Percentiles rank a stretch among this genome's conserved stretches.
These are phyloP conservation scores for Apotomis betuletana DNA, from an alignment of 2,888 invertebrate species.

Conservation along the genomic window DNA sequence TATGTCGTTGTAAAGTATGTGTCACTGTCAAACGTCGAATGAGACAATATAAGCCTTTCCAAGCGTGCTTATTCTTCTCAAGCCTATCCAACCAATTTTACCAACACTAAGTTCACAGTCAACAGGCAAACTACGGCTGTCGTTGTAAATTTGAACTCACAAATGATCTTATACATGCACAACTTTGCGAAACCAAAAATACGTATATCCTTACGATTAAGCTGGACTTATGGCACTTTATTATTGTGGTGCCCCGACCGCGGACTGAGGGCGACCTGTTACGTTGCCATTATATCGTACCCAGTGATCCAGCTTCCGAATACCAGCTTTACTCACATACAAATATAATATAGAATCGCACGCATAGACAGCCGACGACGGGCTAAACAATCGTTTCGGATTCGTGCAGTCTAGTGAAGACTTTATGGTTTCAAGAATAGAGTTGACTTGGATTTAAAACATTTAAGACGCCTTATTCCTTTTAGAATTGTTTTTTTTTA, in stretches of 20 bases:
- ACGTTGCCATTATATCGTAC: conserved; percentile 1
- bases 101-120: not conserved
- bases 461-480: not conserved
- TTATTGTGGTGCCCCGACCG: not conserved
- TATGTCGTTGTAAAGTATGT: not conserved
- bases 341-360: not conserved
- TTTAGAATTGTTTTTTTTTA: no score
- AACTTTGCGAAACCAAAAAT: not conserved
- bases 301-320: not conserved
- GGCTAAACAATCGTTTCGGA: conserved; percentile 6
- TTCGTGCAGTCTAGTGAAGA: not conserved
- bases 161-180: conserved; percentile 1
- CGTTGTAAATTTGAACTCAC: conserved; percentile 8
- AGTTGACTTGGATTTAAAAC: not conserved
- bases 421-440: conserved; percentile 2
- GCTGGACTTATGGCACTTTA: not conserved
- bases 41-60: not conserved
- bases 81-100: not conserved
- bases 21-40: not conserved
- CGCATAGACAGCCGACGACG: not conserved
- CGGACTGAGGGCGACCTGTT: conserved; percentile 9
- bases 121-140: conserved; percentile 1
- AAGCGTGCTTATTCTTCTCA: not conserved
- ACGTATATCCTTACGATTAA: not conserved
- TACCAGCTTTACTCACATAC: not conserved